Evolutionary conservation across 2,888 invertebrate species (phyloP).

Genomic region (Netelia inedita): DNA sequence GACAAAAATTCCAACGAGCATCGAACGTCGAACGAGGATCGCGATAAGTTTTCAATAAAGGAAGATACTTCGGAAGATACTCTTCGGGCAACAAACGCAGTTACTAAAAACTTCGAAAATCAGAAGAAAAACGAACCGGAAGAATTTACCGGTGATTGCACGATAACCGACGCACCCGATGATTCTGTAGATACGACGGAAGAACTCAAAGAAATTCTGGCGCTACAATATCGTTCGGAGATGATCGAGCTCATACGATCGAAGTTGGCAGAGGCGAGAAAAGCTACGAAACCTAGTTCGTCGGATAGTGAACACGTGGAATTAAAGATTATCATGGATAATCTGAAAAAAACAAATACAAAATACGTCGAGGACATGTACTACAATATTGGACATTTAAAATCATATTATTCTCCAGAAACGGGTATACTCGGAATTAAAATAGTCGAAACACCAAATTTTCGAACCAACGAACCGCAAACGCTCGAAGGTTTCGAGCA

Average conservation of each 20-base stretch:
- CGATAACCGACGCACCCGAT: not conserved
- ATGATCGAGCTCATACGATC: not conserved
- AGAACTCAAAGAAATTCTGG: constrained; percentile 4
- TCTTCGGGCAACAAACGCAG: no score
- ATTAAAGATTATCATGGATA: not conserved
- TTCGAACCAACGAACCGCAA: constrained; percentile 10
- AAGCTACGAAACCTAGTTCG: not conserved
- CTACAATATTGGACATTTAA: not conserved
- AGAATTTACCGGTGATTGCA: not conserved
- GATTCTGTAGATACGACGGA: not conserved
- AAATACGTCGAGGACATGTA: not conserved
- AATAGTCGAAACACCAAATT: not conserved
- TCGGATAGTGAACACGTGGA: not conserved
- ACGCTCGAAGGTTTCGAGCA: constrained; percentile 69
- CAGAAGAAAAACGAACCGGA: not conserved
- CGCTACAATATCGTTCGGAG: not conserved
- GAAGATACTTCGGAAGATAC: not conserved
- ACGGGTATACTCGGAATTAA: constrained; percentile 61
- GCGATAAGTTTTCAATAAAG: not conserved
- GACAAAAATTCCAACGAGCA: not conserved
- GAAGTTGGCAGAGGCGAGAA: not conserved
- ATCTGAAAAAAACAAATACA: not conserved
- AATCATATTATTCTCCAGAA: constrained; percentile 9
- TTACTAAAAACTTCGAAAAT: not conserved
- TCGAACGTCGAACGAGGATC: not conserved